A percentile compares a stretch with the other conserved stretches of the same genome.
These are phyloP conservation scores for Pteropus rufus DNA, from an alignment of 2,797 vertebrate genomes.

Conservation along the genomic window DNA sequence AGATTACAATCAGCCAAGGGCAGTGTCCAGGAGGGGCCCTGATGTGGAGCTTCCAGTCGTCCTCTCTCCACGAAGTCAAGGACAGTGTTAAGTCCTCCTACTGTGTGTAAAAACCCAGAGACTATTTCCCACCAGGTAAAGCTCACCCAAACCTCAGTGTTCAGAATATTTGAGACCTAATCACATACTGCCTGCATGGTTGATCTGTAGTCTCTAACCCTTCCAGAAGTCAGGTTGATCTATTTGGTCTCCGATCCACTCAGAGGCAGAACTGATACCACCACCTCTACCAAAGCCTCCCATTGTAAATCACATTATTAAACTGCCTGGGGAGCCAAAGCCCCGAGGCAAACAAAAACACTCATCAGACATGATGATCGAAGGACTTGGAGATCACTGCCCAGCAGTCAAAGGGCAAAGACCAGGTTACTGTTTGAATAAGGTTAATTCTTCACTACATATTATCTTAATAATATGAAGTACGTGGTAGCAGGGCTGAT, in stretches of 20 bases:
- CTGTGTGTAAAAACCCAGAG: neutral
- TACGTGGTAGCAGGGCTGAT: neutral
- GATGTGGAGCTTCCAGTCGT: neutral
- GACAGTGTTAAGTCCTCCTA: neutral
- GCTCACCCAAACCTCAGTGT: neutral
- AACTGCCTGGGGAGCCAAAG: neutral
- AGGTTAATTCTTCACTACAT: neutral
- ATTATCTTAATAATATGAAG: neutral
- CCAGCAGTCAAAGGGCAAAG: neutral
- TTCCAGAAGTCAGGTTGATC: neutral
- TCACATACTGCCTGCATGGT: neutral
- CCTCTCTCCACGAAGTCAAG: neutral
- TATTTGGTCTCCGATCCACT: neutral
- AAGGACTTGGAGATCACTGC: neutral
- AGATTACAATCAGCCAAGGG: neutral
- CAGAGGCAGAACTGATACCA: neutral
- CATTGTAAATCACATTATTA: neutral
- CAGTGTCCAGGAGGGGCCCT: neutral
- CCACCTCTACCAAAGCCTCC: rapidly evolving
- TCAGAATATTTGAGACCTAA: neutral
- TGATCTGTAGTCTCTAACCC: neutral
- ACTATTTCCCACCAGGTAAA: neutral
- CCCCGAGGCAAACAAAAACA: neutral
- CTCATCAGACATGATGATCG: neutral
- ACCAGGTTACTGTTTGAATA: neutral